Evolutionary conservation across 2,113 vertebrate genomes (phyloP).

Genomic region (Merops nubicus): DNA sequence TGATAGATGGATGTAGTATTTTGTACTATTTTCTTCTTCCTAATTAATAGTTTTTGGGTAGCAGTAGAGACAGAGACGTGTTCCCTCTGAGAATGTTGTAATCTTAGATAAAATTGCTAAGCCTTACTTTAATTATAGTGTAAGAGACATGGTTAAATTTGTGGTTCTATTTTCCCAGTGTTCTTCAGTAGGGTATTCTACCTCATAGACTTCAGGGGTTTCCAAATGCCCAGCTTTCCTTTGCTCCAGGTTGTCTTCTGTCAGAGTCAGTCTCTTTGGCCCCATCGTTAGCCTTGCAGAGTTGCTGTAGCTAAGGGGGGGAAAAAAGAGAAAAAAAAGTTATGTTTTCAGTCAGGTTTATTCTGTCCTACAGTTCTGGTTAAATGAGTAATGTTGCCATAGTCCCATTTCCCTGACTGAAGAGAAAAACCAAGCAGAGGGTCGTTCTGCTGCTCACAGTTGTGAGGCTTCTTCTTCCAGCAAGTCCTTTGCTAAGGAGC

Average conservation of each 20-base stretch:
- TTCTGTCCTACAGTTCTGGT: neutral
- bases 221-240: neutral
- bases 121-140: slow-evolving; percentile 7
- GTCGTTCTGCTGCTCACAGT: slow-evolving; percentile 3
- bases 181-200: neutral
- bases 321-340: neutral
- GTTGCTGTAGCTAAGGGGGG: neutral
- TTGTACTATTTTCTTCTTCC: neutral
- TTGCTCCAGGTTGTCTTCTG: neutral
- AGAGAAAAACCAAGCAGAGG: slow-evolving; percentile 23
- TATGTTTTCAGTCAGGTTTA: neutral
- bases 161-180: neutral
- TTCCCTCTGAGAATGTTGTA: slow-evolving; percentile 4
- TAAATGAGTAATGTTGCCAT: neutral
- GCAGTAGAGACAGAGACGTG: slow-evolving; percentile 5
- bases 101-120: slow-evolving; percentile 13
- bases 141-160: neutral
- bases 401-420: neutral
- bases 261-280: neutral
- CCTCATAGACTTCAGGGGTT: neutral
- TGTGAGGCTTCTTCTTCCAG: neutral
- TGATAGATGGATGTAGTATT: neutral
- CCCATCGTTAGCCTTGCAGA: neutral
- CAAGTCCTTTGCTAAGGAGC: neutral
- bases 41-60: slow-evolving; percentile 14